A percentile compares a stretch with the other conserved stretches of the same genome.
Conservation (phyloP, 2,797 vertebrate genomes). For the Pipistrellus pipistrellus region DNA sequence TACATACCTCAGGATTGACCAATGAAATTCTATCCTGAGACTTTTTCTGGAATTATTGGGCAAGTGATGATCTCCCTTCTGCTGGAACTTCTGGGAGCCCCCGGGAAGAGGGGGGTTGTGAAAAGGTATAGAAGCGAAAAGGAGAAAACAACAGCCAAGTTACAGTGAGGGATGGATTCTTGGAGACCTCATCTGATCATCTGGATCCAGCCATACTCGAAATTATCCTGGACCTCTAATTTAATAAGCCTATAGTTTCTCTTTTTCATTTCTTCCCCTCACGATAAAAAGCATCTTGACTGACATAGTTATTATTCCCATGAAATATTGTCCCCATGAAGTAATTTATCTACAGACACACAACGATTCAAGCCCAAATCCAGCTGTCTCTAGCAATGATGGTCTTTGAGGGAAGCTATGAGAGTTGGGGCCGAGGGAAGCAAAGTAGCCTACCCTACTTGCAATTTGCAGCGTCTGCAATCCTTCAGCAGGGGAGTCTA, state of each 20-base stretch:
- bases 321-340: neutral
- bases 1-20: neutral
- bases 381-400: neutral
- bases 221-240: neutral
- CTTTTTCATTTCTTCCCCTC: constrained; percentile 19
- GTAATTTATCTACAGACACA: neutral
- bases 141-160: neutral
- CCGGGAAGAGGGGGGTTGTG: neutral
- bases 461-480: constrained; percentile 54
- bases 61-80: neutral
- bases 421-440: neutral
- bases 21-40: constrained; percentile 1
- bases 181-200: neutral
- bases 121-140: neutral
- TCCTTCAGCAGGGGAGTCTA: constrained; percentile 48
- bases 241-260: constrained; percentile 3
- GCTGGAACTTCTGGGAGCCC: neutral
- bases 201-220: neutral
- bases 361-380: neutral
- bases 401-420: neutral
- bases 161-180: neutral
- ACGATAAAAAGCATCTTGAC: neutral
- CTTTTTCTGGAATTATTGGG: neutral
- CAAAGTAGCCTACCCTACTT: neutral
- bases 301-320: neutral